Base-by-base conservation (phyloP, 2,888 invertebrate genomes). In the Ornithoptera priamus region DNA sequence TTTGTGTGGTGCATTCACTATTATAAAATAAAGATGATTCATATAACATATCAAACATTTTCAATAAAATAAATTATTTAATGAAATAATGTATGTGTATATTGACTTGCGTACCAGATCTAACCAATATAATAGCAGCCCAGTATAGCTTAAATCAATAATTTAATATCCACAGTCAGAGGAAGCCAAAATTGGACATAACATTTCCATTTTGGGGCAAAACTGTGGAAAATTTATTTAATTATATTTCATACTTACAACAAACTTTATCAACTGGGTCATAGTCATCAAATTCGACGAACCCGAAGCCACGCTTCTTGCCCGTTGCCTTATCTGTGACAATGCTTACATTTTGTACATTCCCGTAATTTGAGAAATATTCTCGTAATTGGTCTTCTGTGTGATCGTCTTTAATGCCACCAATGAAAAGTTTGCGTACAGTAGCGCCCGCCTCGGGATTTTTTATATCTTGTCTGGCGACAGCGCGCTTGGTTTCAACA, bases 261-360 rank as follows among this genome's bases (percentile, higher is more conserved):
- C 98, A 97, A 85, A 98, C 97, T 94, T 99, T 99, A 85, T 99
- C 99, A 69, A 99, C 99, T 5, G 98, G 96, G 88, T 99, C 99
- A 82, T 98, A 98, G 85, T 99, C 99, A 82, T 98, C 98, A 85
- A 98, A 99, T 85, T 98, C 98, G 56, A 99, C 96, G 85, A 99
- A 99, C 39, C 97, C 99, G 87, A 99, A 99, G 6, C 99, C 99
- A 78, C 99, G 94, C 78, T 97, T 97, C 87, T 98, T 98, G 67
- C 98, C 98, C 0, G 97, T 97, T 72, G 96, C 96, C 80, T 98
- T 98, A 82, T 99, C 98, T 15, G 96, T 96, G 2, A 98, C 98
- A 80, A 99, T 96, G 78, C 97, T 97, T 59, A 97, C 96, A 71
- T 96, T 95, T 67, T 96, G 94, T 69, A 99, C 97, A 73, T 93